phyloP scores from a whole-genome alignment of 2,888 invertebrate genomes.

The Mimachlamys varia region DNA sequence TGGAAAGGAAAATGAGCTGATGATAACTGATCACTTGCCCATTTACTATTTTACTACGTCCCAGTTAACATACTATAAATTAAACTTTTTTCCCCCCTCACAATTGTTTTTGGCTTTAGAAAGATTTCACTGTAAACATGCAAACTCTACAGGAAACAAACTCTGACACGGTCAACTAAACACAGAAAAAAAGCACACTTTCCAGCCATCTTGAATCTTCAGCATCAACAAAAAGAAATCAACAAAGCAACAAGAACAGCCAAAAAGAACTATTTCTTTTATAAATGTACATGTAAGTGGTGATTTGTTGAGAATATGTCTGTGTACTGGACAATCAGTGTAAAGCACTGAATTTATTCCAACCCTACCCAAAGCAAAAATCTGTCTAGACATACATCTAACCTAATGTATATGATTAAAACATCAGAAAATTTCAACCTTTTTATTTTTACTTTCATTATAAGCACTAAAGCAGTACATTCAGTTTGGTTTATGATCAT shows the following conservation, averaged over 20 bases:
- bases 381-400: neutral
- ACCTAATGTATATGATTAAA: neutral
- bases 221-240: slow-evolving; percentile 7
- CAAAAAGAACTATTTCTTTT: neutral
- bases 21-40: no score
- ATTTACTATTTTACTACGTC: no score
- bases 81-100: no score
- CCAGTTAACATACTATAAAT: no score
- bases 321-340: neutral
- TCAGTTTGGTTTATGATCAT: neutral
- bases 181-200: neutral
- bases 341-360: neutral
- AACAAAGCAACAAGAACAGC: slow-evolving; percentile 10
- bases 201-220: slow-evolving; percentile 27
- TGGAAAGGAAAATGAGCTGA: no score
- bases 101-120: neutral
- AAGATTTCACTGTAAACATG: neutral
- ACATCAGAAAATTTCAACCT: no score
- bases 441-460: neutral
- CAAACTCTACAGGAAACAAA: neutral
- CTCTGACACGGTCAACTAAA: neutral
- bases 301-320: neutral
- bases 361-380: no score
- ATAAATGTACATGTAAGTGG: no score
- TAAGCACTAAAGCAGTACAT: neutral